Base-by-base conservation (phyloP, 2,113 vertebrate genomes). In the Prionailurus bengalensis region DNA sequence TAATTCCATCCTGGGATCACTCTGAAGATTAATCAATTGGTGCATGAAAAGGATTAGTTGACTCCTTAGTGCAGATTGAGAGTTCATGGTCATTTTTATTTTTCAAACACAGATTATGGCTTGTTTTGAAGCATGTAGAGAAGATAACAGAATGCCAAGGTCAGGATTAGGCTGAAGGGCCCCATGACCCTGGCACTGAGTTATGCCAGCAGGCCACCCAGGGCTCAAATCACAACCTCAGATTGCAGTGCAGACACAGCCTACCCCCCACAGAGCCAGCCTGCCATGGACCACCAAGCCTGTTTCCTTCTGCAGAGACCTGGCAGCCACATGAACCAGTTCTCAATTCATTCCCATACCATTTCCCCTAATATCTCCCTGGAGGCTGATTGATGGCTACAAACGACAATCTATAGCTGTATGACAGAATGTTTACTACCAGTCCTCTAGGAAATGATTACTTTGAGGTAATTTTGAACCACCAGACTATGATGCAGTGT, bases 381-480 rank as follows among this genome's bases (percentile, higher is more conserved):
- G 25, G 76, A 91, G 94, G 15, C 95, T 90, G 89, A 68, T 91
- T 36, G 36, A 36, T 36, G 66, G 39, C 2, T 91, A 96, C 96
- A 94, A 92, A 93, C 1, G 12, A 97, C 79, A 97, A 97, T 89
- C 97, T 80, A 95, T 85, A 89, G 97, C 86, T 65, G 17, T 55
- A 83, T 93, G 95, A 96, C 94, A 89, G 96, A 95, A 74, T 29
- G 86, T 97, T 97, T 96, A 95, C 45, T 76, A 94, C 96, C 97
- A 79, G 74, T 85, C 87, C 21, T 31, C 94, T 94, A 97, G 96
- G 94, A 97, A 97, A 96, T 97, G 97, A 97, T 94, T 96, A 71
- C 90, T 98, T 93, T 0, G 13, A 97, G 96, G 93, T 97, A 88
- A 98, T 96, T 93, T 94, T 85, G 97, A 97, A 92, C 95, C 95